Percentiles rank a stretch among this genome's conserved stretches.
phyloP scores from a whole-genome alignment of 2,888 invertebrate genomes.

The Drosophila limbata region DNA sequence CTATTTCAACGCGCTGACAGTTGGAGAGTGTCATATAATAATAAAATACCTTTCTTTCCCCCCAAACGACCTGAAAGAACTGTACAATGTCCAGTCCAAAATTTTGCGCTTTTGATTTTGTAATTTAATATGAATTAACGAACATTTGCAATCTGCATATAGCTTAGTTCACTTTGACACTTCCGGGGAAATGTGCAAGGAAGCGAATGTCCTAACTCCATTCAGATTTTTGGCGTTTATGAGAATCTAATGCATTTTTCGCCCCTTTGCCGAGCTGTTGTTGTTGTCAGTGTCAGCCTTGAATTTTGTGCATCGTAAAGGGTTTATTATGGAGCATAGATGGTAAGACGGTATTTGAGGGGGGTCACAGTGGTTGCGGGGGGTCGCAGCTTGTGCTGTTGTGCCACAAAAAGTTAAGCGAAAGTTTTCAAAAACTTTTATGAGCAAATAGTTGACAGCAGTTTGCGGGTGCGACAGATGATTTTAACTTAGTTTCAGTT shows the following conservation, averaged over 20 bases:
- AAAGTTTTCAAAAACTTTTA: conserved; percentile 53
- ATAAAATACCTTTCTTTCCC: conserved; percentile 33
- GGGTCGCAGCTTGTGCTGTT: background rate
- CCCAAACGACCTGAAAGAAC: conserved; percentile 8
- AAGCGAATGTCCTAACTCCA: conserved; percentile 24
- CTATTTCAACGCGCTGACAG: conserved; percentile 28
- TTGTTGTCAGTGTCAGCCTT: conserved; percentile 24
- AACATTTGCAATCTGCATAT: conserved; percentile 14
- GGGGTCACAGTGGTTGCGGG: background rate
- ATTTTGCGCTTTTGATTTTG: conserved; percentile 10
- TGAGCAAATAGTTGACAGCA: conserved; percentile 38
- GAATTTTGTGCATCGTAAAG: conserved; percentile 63
- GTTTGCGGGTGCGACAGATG: conserved; percentile 33
- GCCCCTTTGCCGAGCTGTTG: background rate
- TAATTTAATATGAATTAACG: conserved; percentile 50
- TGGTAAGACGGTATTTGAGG: background rate
- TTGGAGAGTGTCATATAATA: conserved; percentile 21
- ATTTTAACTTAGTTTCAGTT: conserved; percentile 21
- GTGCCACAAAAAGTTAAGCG: conserved; percentile 43
- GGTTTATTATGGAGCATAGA: conserved; percentile 16
- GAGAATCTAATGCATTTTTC: conserved; percentile 32
- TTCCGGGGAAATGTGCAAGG: conserved; percentile 21
- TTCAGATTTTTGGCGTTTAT: conserved; percentile 52
- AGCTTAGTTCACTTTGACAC: conserved; percentile 14
- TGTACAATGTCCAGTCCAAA: conserved; percentile 12